These are phyloP conservation scores for Dichetophora obliterata DNA, from an alignment of 2,888 invertebrate genomes.

Conservation along the genomic window DNA sequence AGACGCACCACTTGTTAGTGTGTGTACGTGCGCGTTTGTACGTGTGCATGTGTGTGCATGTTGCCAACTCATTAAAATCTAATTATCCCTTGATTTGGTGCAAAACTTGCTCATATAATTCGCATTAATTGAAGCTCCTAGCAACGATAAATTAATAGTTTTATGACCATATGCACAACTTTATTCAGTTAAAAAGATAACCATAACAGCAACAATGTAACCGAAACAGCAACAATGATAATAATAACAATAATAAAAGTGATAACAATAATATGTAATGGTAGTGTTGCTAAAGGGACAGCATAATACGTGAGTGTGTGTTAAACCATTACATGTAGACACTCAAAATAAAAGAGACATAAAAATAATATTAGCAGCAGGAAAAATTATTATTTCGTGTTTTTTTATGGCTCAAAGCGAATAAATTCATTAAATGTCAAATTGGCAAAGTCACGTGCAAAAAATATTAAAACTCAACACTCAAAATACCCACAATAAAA, in stretches of 20 bases:
- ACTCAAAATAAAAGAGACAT: not conserved
- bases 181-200: no score
- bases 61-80: conserved; percentile 13
- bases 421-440: conserved; percentile 8
- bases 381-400: not conserved
- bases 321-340: not conserved
- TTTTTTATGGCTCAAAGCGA: not conserved
- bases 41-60: not conserved
- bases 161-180: no score
- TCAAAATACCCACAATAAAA: conserved; percentile 20
- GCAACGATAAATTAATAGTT: no score
- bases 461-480: conserved; percentile 7
- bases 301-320: no score
- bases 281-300: no score
- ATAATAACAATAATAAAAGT: no score
- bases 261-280: no score
- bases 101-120: conserved; percentile 4
- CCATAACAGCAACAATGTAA: no score
- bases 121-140: not conserved
- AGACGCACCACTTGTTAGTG: not conserved
- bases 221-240: no score
- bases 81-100: conserved; percentile 10
- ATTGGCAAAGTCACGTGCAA: conserved; percentile 20
- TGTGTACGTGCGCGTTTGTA: not conserved
- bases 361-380: not conserved